Base-by-base conservation (phyloP, 2,797 vertebrate genomes). In the Lophotriccus pileatus region DNA sequence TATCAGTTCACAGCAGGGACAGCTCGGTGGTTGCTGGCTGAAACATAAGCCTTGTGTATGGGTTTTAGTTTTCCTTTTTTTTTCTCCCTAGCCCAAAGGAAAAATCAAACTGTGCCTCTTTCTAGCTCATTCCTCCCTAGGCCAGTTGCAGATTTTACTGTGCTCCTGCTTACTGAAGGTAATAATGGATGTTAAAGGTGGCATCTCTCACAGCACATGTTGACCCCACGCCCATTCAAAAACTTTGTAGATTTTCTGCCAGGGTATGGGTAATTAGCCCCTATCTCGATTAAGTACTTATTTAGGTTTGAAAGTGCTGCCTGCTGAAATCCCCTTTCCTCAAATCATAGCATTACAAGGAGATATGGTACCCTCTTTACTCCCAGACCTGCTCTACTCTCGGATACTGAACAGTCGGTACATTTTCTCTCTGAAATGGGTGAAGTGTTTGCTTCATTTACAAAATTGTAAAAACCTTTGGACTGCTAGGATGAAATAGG, bases 1-100 rank as follows among this genome's bases (percentile, higher is more conserved):
- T 92, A 95, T 95, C 93, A 91, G 81, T 94, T 96, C 94, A 92
- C 94, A 97, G 95, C 90, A 89, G 90, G 95, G 84, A 91, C 60
- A 94, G 84, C 94, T 77, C 85, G 80, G 76, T 55, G 36, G 73
- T 75, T 90, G 67, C 81, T 97, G 91, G 52, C 85, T 96, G 85
- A 88, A 97, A 97, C 96, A 95, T 94, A 84, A 96, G 87, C 89
- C 89, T 86, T 16, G 4, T 3, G 15, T 87, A 74, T 67, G 59
- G 30, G 46, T 34, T 91, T 92, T 85, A 70, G 52, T 78, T 77
- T 83, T 83, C 28, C 19, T 60, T 87, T 84, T 84, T n/a, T 41
- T 84, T 59, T 16, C 30, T 62, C 50, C 73, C 41, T 82, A 93
- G 47, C 85, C 87, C 63, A 88, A 90, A 92, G 76, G 37, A 87